phyloP scores from a whole-genome alignment of 2,888 invertebrate genomes.

The Agonopterix alstromeriana region DNA sequence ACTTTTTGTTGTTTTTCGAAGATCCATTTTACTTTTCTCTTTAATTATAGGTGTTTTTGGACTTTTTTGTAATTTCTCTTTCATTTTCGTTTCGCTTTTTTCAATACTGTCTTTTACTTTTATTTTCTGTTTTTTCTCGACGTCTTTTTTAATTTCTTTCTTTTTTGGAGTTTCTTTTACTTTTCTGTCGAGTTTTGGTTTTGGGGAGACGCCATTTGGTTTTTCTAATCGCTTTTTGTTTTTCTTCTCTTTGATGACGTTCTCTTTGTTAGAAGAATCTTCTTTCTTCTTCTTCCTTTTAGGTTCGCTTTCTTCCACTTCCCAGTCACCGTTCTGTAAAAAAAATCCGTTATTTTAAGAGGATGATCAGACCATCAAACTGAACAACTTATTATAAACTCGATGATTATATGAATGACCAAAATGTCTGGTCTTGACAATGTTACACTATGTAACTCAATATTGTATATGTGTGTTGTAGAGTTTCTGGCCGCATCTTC shows the following conservation, averaged over 20 bases:
- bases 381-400: too few relatives aligned
- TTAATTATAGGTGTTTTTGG: slow-evolving; percentile 3
- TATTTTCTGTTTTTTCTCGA: slow-evolving; percentile 14
- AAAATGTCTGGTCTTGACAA: too few relatives aligned
- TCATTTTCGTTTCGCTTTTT: not conserved
- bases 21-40: not conserved
- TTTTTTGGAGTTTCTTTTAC: slow-evolving; percentile 9
- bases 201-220: slow-evolving; percentile 19
- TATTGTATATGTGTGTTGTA: too few relatives aligned
- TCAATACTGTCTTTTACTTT: slow-evolving; percentile 7
- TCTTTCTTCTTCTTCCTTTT: slow-evolving; percentile 22
- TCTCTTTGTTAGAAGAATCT: slow-evolving; percentile 37
- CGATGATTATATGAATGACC: too few relatives aligned
- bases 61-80: slow-evolving; percentile 2
- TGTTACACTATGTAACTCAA: too few relatives aligned
- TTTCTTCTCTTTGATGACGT: slow-evolving; percentile 25
- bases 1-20: not conserved
- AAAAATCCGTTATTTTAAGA: not conserved
- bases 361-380: too few relatives aligned
- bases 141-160: slow-evolving; percentile 9
- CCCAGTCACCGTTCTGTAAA: slow-evolving; percentile 46
- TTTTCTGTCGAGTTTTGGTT: slow-evolving; percentile 16
- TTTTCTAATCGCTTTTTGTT: slow-evolving; percentile 9
- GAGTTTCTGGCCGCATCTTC: too few relatives aligned
- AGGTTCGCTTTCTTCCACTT: slow-evolving; percentile 40